Percentiles rank a stretch among this genome's conserved stretches.
Conservation (phyloP, 2,797 vertebrate species). For the Eidolon dupreanum region DNA sequence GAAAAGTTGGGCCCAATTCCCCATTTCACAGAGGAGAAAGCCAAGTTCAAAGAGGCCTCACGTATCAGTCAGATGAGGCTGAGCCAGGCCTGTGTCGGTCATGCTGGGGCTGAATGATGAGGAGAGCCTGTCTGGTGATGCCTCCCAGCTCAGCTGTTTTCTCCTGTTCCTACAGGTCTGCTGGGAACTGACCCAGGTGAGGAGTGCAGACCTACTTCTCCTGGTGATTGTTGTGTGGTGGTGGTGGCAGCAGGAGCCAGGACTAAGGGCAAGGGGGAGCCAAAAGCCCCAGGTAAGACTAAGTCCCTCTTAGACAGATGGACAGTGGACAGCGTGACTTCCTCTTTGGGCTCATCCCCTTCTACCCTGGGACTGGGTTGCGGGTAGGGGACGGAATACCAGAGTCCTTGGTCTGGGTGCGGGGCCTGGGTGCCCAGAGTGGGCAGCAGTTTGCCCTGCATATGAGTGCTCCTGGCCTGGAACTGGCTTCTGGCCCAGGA, state of each 20-base stretch:
- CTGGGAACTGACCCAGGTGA: neutral
- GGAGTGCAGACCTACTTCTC: neutral
- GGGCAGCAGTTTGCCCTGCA: neutral
- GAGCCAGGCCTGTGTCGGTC: neutral
- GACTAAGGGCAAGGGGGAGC: neutral
- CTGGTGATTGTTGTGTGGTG: neutral
- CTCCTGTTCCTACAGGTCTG: constrained; percentile 55
- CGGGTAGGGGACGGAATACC: rapidly evolving
- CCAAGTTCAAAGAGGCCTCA: neutral
- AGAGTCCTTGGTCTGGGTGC: neutral
- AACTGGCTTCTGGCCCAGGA: neutral
- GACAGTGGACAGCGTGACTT: neutral
- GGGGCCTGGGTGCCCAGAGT: neutral
- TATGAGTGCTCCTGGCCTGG: neutral
- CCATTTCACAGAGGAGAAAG: constrained; percentile 4
- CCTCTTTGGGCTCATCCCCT: neutral
- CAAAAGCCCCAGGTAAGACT: constrained; percentile 42
- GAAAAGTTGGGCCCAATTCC: neutral
- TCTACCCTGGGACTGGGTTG: neutral
- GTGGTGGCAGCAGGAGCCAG: neutral
- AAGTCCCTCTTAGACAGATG: neutral
- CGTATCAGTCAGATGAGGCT: neutral
- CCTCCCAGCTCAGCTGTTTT: constrained; percentile 31
- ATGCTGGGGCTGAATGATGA: neutral
- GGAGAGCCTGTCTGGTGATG: neutral